phyloP scores from a whole-genome alignment of 2,797 vertebrate genomes.

The Lepilemur septentrionalis region DNA sequence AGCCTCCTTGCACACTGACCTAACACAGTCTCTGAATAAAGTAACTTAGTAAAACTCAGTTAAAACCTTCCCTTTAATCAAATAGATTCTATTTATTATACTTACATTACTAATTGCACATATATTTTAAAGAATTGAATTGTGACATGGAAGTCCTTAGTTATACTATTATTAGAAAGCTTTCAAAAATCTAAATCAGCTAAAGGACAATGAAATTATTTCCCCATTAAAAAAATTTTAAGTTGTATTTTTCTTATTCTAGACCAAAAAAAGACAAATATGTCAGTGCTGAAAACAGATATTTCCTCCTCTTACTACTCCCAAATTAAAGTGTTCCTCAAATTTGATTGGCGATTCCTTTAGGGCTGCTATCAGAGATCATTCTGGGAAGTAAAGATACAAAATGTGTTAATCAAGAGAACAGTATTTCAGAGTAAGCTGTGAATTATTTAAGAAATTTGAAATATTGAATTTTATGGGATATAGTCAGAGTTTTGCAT shows the following conservation, averaged over 20 bases:
- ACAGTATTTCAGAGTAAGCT: conserved; percentile 24
- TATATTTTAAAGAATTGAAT: conserved; percentile 49
- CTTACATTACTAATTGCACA: background rate
- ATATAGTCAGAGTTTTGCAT: conserved; percentile 34
- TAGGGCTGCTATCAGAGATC: background rate
- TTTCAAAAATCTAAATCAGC: conserved; percentile 44
- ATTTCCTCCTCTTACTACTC: background rate
- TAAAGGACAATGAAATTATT: conserved; percentile 28
- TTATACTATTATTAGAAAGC: conserved; percentile 35
- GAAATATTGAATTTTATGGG: conserved; percentile 12
- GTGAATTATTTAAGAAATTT: conserved; percentile 27
- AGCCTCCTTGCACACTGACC: background rate
- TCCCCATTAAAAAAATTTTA: conserved; percentile 7
- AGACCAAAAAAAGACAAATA: conserved; percentile 29
- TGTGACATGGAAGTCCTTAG: conserved; percentile 25
- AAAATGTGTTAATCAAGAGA: conserved; percentile 1
- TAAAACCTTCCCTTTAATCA: conserved; percentile 36
- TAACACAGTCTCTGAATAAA: background rate
- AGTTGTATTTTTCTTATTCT: conserved; percentile 20
- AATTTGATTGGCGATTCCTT: conserved; percentile 1
- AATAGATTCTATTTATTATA: conserved; percentile 49
- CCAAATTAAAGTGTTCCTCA: conserved; percentile 26
- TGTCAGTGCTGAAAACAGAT: background rate
- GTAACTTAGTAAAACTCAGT: conserved; percentile 6
- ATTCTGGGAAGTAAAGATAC: conserved; percentile 19